Percentiles rank a stretch among this genome's conserved stretches.
Conservation (phyloP, 1,140 invertebrate species). For the Drosophila funebris region DNA sequence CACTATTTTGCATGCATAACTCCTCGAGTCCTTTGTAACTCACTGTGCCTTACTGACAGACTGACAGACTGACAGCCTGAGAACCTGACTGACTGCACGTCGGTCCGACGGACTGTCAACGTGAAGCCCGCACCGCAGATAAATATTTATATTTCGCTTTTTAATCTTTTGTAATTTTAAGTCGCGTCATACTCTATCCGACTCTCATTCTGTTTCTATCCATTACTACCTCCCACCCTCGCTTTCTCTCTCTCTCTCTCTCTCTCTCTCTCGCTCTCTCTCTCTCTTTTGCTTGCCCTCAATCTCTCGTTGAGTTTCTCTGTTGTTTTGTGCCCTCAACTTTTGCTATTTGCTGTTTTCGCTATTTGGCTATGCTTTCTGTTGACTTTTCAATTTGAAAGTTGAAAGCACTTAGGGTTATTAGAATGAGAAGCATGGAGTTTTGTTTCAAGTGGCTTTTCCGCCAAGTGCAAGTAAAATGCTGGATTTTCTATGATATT, state of each 20-base stretch:
- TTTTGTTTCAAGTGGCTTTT: conserved; percentile 60
- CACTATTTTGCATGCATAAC: conserved; percentile 67
- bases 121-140: conserved; percentile 66
- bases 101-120: conserved; percentile 36
- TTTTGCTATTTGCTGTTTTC: conserved; percentile 62
- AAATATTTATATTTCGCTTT: conserved; percentile 82
- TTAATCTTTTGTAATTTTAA: conserved; percentile 82
- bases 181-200: conserved; percentile 55
- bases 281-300: background rate
- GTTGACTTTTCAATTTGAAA: conserved; percentile 82
- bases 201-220: background rate
- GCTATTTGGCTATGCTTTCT: conserved; percentile 75
- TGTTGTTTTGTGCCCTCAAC: conserved; percentile 56
- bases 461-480: conserved; percentile 18
- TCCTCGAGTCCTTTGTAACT: conserved; percentile 17
- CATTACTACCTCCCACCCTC: background rate
- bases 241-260: background rate
- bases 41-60: conserved; percentile 14
- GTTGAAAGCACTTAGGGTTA: conserved; percentile 80
- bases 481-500: conserved; percentile 50
- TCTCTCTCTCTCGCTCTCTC: background rate
- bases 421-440: conserved; percentile 70
- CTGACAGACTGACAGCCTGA: conserved; percentile 1
- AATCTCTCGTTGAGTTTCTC: no score
- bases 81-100: background rate